Conservation (phyloP, 2,888 invertebrate genomes). For the Beris chalybata region DNA sequence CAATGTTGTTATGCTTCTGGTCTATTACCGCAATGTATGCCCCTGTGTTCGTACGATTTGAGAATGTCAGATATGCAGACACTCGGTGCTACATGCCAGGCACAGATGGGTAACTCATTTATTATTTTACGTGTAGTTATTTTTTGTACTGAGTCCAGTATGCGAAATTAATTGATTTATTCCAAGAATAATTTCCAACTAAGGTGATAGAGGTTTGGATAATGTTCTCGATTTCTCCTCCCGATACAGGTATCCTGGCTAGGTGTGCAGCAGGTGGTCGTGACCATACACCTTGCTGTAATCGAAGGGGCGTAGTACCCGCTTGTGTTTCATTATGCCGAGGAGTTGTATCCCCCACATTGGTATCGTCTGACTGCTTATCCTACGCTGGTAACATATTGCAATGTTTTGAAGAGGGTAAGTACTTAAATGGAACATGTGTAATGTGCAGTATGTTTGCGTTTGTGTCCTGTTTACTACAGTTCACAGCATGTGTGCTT, state of each 20-base stretch:
- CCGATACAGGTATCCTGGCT: slow-evolving; percentile 49
- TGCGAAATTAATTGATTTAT: not conserved
- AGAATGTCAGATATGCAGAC: slow-evolving; percentile 77
- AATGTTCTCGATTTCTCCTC: not conserved
- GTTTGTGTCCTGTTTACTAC: too few relatives aligned
- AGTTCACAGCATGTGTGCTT: too few relatives aligned
- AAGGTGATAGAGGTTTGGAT: not conserved
- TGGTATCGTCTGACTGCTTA: slow-evolving; percentile 67
- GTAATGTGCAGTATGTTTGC: too few relatives aligned
- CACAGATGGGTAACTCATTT: slow-evolving; percentile 67
- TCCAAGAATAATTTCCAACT: not conserved
- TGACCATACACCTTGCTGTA: slow-evolving; percentile 75
- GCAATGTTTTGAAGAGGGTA: slow-evolving; percentile 85
- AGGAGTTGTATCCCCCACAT: slow-evolving; percentile 64
- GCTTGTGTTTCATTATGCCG: slow-evolving; percentile 73
- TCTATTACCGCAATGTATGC: slow-evolving; percentile 63
- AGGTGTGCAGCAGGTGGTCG: slow-evolving; percentile 65
- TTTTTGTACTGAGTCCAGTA: not conserved
- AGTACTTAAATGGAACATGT: slow-evolving; percentile 29
- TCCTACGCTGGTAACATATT: slow-evolving; percentile 83
- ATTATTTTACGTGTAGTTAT: not conserved
- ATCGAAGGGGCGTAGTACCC: slow-evolving; percentile 69
- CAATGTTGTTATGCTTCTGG: slow-evolving; percentile 76
- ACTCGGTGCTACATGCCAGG: slow-evolving; percentile 73
- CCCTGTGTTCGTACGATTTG: slow-evolving; percentile 79